These are phyloP conservation scores for Petaurus breviceps DNA, from an alignment of 2,113 vertebrate species.

Conservation along the genomic window DNA sequence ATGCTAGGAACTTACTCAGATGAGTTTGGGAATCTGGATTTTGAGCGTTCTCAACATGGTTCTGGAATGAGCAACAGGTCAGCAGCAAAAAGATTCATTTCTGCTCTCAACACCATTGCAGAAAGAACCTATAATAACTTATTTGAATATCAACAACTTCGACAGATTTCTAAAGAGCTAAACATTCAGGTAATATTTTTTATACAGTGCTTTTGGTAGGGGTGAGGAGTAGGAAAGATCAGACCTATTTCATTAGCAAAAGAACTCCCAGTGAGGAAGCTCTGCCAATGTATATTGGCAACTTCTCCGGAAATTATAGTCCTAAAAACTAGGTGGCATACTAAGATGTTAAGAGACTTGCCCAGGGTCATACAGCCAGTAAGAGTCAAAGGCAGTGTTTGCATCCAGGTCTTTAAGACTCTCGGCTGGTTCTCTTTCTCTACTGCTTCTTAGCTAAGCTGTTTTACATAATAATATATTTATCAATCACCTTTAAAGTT, in stretches of 20 bases:
- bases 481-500: neutral
- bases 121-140: constrained; percentile 92
- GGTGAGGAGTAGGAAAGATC: neutral
- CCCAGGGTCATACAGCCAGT: neutral
- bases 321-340: neutral
- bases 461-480: neutral
- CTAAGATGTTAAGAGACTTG: neutral
- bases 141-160: constrained; percentile 92
- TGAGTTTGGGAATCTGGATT: constrained; percentile 96
- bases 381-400: neutral
- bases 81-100: constrained; percentile 91
- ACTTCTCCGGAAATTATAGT: neutral
- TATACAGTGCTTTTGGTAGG: neutral
- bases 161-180: constrained; percentile 88
- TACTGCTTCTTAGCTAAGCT: neutral
- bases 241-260: neutral
- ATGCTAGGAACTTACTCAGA: constrained; percentile 96
- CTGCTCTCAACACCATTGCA: constrained; percentile 89
- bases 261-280: neutral
- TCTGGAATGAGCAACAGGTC: constrained; percentile 97
- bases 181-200: constrained; percentile 88
- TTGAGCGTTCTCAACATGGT: constrained; percentile 96
- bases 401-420: neutral
- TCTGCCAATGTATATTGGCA: constrained; percentile 27
- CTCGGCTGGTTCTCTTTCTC: neutral